phyloP scores from a whole-genome alignment of 2,797 vertebrate genomes.

The Lindbergichthys nudifrons region DNA sequence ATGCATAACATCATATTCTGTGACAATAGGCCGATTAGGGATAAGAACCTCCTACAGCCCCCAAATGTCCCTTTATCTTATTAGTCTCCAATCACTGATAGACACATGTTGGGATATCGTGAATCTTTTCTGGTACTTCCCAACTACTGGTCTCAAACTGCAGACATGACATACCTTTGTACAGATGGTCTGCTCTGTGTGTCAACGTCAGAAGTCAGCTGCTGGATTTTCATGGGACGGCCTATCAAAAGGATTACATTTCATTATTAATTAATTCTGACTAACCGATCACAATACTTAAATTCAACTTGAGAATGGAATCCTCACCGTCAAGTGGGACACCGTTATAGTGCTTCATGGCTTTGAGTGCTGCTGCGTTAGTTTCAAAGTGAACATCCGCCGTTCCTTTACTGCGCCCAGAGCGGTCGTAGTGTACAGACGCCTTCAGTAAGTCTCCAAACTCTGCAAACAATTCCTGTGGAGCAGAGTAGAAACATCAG shows the following conservation, averaged over 20 bases:
- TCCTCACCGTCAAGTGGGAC: conserved; percentile 92
- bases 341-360: conserved; percentile 94
- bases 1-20: too few species aligned
- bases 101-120: neutral
- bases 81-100: neutral
- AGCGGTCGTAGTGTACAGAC: conserved; percentile 92
- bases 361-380: conserved; percentile 90
- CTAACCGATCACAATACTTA: fast-evolving
- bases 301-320: fast-evolving
- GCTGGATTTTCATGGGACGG: conserved; percentile 94
- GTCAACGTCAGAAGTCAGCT: conserved; percentile 88
- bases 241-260: conserved; percentile 73
- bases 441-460: conserved; percentile 91
- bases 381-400: conserved; percentile 92
- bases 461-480: conserved; percentile 91
- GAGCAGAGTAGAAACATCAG: neutral
- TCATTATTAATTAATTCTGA: neutral
- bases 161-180: conserved; percentile 82
- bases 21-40: too few species aligned
- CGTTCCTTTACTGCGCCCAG: conserved; percentile 92
- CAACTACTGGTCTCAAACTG: neutral
- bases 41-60: too few species aligned
- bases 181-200: conserved; percentile 83
- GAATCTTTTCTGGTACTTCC: neutral
- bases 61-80: neutral